Percentiles rank a stretch among this genome's conserved stretches.
Conservation (phyloP, 2,888 invertebrate species). For the Amphipyra tragopoginis region DNA sequence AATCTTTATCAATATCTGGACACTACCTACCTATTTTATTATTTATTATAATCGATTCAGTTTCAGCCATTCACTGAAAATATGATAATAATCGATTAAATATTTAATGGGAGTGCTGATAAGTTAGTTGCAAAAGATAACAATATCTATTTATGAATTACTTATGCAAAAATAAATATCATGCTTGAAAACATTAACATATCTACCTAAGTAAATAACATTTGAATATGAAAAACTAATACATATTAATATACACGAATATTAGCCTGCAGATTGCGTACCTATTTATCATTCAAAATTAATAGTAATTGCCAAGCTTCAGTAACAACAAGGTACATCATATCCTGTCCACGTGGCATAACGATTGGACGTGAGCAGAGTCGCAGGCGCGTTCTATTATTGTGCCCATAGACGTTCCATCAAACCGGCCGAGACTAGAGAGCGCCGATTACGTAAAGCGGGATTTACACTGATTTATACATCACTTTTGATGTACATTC, state of each 20-base stretch:
- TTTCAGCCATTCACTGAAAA: slow-evolving; percentile 26
- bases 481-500: no score
- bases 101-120: slow-evolving; percentile 23
- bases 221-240: not conserved
- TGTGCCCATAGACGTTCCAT: slow-evolving; percentile 7
- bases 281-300: not conserved
- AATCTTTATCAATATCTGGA: not conserved
- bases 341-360: slow-evolving; percentile 20
- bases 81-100: slow-evolving; percentile 8
- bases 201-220: slow-evolving; percentile 4
- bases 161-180: slow-evolving; percentile 10
- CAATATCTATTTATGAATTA: slow-evolving; percentile 25
- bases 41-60: not conserved
- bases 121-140: slow-evolving; percentile 22
- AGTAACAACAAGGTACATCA: not conserved
- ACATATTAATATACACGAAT: not conserved
- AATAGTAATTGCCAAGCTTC: not conserved
- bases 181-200: slow-evolving; percentile 7
- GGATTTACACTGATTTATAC: no score
- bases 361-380: not conserved
- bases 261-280: not conserved
- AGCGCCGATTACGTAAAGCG: slow-evolving; percentile 49
- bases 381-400: not conserved
- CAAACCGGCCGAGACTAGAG: slow-evolving; percentile 30
- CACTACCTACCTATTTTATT: not conserved